Conservation (phyloP, 35 echinoderm and acorn worm species). For the Eucidaris tribuloides region DNA sequence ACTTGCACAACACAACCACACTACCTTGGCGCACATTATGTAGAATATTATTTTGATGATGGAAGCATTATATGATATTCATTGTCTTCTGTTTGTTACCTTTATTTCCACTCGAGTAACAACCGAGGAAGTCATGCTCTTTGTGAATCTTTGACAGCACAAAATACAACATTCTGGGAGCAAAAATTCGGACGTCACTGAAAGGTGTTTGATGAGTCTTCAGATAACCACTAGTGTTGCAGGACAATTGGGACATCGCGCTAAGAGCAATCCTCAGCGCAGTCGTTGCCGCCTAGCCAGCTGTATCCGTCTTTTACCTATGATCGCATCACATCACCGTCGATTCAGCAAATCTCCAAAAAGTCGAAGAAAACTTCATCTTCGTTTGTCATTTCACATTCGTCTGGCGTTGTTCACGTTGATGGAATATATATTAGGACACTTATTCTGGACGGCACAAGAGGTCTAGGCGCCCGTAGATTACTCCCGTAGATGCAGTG, state of each 20-base stretch:
- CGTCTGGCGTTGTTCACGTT: slow-evolving; percentile 34
- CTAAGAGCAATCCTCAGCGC: slow-evolving; percentile 50
- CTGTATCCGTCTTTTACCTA: slow-evolving; percentile 54
- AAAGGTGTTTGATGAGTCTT: slow-evolving; percentile 49
- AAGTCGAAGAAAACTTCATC: slow-evolving; percentile 45
- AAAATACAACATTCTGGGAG: no score
- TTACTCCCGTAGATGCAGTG: slow-evolving; percentile 28
- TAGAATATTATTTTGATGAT: no score
- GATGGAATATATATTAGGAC: slow-evolving; percentile 23
- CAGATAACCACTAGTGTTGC: slow-evolving; percentile 69
- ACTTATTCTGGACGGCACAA: background rate
- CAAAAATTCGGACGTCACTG: slow-evolving; percentile 15
- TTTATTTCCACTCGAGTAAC: no score
- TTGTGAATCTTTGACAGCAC: no score
- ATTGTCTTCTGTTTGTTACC: no score
- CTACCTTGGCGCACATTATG: no score
- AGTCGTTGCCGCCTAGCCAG: slow-evolving; percentile 48
- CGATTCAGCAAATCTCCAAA: slow-evolving; percentile 69
- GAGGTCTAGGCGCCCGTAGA: slow-evolving; percentile 37
- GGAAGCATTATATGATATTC: no score
- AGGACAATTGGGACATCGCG: slow-evolving; percentile 69
- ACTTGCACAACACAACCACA: no score
- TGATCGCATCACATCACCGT: slow-evolving; percentile 15
- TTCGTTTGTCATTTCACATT: slow-evolving; percentile 31
- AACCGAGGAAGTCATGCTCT: no score